A percentile compares a stretch with the other conserved stretches of the same genome.
Conservation (phyloP, 1,140 invertebrate genomes). For the Lasioglossum baleicum region DNA sequence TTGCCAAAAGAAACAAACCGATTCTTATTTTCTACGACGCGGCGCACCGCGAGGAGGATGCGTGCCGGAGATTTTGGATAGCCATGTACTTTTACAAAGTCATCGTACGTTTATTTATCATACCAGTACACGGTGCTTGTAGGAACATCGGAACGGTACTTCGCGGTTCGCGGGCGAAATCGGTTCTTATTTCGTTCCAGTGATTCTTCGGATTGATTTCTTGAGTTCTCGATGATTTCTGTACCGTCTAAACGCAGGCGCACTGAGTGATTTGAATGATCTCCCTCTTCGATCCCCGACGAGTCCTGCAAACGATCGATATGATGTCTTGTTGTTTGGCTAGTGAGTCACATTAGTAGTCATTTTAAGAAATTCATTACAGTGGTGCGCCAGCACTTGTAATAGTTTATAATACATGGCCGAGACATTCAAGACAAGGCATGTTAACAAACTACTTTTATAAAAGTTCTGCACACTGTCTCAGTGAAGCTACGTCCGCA, state of each 20-base stretch:
- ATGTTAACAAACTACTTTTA: no score
- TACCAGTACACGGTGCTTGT: conserved; percentile 40
- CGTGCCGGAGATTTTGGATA: no score
- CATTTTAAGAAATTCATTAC: no score
- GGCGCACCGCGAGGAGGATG: no score
- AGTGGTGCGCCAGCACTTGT: no score
- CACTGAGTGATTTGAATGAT: conserved; percentile 78
- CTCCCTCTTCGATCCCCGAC: conserved; percentile 74
- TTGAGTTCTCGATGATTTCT: not conserved
- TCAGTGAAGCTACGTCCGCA: no score
- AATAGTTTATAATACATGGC: no score
- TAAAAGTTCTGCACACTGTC: no score
- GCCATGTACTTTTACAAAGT: conserved; percentile 23
- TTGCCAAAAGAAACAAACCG: no score
- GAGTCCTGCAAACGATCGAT: conserved; percentile 64
- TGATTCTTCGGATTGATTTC: not conserved
- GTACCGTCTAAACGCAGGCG: conserved; percentile 72
- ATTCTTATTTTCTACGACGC: no score
- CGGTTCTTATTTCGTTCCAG: conserved; percentile 9
- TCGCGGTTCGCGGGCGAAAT: not conserved
- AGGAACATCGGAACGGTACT: conserved; percentile 48
- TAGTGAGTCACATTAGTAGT: no score
- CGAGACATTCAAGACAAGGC: no score
- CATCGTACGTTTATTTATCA: conserved; percentile 40
- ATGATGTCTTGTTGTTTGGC: not conserved